phyloP scores from a whole-genome alignment of 2,113 vertebrate species.

The Dipodomys ordii region DNA sequence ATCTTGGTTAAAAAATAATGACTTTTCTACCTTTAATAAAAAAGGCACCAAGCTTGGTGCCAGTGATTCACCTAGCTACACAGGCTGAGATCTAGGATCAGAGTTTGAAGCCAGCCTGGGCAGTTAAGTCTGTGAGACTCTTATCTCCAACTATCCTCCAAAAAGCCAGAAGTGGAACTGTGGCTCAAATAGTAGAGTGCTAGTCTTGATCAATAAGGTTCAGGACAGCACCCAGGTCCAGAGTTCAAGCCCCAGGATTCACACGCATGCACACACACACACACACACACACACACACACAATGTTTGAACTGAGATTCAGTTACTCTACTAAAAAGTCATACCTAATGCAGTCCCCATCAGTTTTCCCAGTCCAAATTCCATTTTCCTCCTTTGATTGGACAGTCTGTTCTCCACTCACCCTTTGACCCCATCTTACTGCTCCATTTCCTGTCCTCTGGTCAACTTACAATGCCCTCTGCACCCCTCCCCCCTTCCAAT shows the following conservation, averaged over 20 bases:
- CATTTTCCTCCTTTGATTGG: background rate
- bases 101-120: no score
- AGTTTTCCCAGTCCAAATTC: background rate
- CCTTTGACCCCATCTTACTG: accelerated
- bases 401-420: background rate
- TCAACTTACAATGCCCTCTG: background rate
- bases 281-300: background rate
- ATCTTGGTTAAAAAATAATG: background rate
- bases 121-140: no score
- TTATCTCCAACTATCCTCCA: no score
- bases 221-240: no score
- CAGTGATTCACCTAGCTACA: no score
- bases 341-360: background rate
- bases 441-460: background rate
- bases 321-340: background rate
- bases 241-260: no score
- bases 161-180: no score
- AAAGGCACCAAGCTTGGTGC: no score
- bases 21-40: background rate
- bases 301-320: background rate
- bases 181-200: no score
- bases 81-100: no score
- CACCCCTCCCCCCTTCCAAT: background rate
- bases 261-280: no score
- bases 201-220: no score